Evolutionary conservation across 2,888 invertebrate genomes (phyloP).

Genomic region (Palloptera scutellata): DNA sequence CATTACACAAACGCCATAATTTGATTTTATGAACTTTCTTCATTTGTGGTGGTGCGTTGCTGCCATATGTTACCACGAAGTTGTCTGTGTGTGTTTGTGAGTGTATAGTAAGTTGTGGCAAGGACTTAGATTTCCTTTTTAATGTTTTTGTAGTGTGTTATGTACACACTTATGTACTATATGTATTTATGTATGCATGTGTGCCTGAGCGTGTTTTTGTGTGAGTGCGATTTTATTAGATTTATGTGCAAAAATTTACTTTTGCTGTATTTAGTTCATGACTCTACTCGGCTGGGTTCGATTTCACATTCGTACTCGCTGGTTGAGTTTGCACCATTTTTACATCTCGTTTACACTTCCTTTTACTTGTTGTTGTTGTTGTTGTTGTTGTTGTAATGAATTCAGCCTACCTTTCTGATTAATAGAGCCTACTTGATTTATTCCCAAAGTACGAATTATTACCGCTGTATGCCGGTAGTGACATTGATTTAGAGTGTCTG

Average conservation of each 20-base stretch:
- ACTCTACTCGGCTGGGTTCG: not conserved
- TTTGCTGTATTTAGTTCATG: conserved; percentile 26
- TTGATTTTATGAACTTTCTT: conserved; percentile 25
- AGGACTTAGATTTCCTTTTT: not conserved
- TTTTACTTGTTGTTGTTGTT: too few relatives aligned
- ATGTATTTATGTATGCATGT: not conserved
- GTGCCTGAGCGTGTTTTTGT: not conserved
- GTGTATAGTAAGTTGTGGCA: not conserved
- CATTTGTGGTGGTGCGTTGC: not conserved
- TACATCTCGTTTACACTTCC: too few relatives aligned
- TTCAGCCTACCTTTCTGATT: too few relatives aligned
- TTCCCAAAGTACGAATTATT: conserved; percentile 20
- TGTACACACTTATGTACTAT: not conserved
- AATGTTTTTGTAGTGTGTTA: not conserved
- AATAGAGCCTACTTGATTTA: too few relatives aligned
- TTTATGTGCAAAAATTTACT: conserved; percentile 14
- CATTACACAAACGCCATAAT: conserved; percentile 15
- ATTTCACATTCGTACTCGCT: too few relatives aligned
- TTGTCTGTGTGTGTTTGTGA: not conserved
- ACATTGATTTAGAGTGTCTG: conserved; percentile 33
- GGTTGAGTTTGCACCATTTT: too few relatives aligned
- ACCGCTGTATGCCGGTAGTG: conserved; percentile 23
- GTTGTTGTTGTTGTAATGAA: too few relatives aligned
- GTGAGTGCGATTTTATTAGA: conserved; percentile 2
- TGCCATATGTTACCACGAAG: too few relatives aligned